Base-by-base conservation (phyloP, 2,888 invertebrate species). In the Smittia aterrima region DNA sequence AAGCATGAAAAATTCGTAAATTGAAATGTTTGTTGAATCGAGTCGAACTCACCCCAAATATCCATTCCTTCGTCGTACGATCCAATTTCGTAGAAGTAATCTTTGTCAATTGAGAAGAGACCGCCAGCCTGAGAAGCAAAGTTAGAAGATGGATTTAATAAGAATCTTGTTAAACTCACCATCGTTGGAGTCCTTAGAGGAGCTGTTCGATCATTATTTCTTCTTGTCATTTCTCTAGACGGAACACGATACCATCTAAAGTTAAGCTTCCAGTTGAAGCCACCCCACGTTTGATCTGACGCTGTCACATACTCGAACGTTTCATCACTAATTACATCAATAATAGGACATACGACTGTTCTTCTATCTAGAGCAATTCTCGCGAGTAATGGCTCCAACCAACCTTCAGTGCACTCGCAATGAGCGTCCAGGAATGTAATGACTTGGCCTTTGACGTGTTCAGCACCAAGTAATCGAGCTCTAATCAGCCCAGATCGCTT, bases 31-130 rank as follows among this genome's bases (percentile, higher is more conserved):
- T 32, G 32, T 9, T 32, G 32, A 32, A 9, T 9, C 32, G 32
- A 32, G 32, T 32, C 32, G 32, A 3, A 9, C 32, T 71, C 13
- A 73, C 98, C 99, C 98, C 98, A 99, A 79, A 99, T 98, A 84
- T 98, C 96, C 98, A 99, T 98, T 78, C 98, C 98, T 84, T 96
- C 92, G 83, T 99, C 99, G 83, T 99, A 99, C 74, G 97, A 92
- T 73, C 99, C 99, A 76, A 99, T 87, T 85, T 97, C 93, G 84
- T 97, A 96, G 86, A 99, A 99, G 84, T 96, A 99, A 24, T 96
- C 93, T 80, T 91, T 90, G 82, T 97, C 95, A 76, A 98, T 97
- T 70, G 98, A 92, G 82, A 94, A 94, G 41, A 98, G 84, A 0
- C 98, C 98, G 75, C 98, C 98, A 11, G 98, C 97, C 70, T 70